Percentiles rank a stretch among this genome's conserved stretches.
Conservation (phyloP, 2,888 invertebrate species). For the Tupiocoris notatus region DNA sequence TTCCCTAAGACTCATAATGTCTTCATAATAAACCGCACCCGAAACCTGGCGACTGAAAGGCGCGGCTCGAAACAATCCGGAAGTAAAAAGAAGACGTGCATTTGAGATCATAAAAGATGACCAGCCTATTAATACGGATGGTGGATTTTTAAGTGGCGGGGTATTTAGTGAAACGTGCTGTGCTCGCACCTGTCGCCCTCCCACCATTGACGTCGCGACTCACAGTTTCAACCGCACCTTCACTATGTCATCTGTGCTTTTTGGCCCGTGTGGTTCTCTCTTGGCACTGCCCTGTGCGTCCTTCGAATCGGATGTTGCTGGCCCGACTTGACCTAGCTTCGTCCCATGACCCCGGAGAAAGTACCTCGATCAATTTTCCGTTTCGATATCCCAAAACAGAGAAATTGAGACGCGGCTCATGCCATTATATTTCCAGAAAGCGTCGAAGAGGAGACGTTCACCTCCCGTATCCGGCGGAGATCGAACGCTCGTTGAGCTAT, state of each 20-base stretch:
- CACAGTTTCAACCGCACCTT: not conserved
- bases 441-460: too few relatives aligned
- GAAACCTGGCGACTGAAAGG: too few relatives aligned
- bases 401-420: too few relatives aligned
- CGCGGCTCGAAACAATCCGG: not conserved
- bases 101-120: conserved; percentile 30
- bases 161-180: conserved; percentile 22
- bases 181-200: conserved; percentile 24
- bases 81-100: not conserved
- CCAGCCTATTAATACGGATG: conserved; percentile 27
- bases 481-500: too few relatives aligned
- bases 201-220: not conserved
- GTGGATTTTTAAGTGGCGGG: conserved; percentile 14
- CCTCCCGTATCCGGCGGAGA: too few relatives aligned
- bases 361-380: too few relatives aligned
- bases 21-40: too few relatives aligned
- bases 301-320: not conserved
- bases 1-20: too few relatives aligned
- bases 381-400: too few relatives aligned
- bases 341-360: not conserved
- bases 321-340: not conserved
- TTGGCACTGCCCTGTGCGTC: not conserved
- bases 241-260: not conserved
- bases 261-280: not conserved
- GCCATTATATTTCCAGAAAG: too few relatives aligned